Conservation (phyloP, 1,140 invertebrate genomes). For the Protaetia brevitarsis region DNA sequence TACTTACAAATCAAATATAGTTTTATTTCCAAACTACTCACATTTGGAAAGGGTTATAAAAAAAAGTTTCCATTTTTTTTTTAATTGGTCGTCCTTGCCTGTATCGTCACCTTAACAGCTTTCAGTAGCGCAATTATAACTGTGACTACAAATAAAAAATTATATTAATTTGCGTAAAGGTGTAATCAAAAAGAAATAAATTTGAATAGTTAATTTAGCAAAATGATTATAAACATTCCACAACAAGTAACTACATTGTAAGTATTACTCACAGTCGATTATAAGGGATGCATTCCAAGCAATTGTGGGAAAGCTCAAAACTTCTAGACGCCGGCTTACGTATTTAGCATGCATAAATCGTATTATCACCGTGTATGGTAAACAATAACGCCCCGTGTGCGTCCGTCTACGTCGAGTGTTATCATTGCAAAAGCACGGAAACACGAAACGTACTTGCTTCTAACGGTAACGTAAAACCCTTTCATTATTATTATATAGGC, state of each 20-base stretch:
- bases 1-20: no score
- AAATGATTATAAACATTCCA: no score
- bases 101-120: no score
- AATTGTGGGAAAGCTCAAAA: not conserved
- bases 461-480: slow-evolving; percentile 4
- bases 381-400: not conserved
- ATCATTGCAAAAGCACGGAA: not conserved
- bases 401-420: not conserved
- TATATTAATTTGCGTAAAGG: no score
- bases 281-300: not conserved
- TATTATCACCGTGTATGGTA: not conserved
- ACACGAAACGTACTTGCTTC: slow-evolving; percentile 3
- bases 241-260: not conserved
- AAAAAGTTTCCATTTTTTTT: no score
- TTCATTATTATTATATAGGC: not conserved
- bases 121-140: no score
- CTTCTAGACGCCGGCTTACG: not conserved
- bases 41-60: no score
- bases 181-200: no score
- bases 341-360: slow-evolving; percentile 14
- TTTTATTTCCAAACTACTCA: no score
- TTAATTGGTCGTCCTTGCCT: no score
- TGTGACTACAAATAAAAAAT: no score
- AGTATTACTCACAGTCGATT: not conserved
- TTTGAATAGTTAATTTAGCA: no score